Percentiles rank a stretch among this genome's conserved stretches.
Conservation (phyloP, 2,888 invertebrate species). For the Dendrolimus houi region DNA sequence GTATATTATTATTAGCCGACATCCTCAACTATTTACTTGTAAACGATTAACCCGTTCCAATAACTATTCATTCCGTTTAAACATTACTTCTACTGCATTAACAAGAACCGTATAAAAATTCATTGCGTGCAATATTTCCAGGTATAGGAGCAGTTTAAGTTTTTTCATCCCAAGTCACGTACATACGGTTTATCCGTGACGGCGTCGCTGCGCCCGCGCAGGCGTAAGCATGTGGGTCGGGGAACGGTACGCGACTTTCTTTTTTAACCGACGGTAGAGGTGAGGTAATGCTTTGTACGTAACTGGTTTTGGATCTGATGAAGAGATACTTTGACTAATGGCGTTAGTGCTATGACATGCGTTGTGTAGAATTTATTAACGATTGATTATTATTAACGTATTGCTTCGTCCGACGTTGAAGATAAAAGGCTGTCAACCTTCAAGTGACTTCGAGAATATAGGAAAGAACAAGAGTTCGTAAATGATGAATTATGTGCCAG, state of each 20-base stretch:
- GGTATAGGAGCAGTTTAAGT: constrained; percentile 25
- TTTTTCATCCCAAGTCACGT: constrained; percentile 52
- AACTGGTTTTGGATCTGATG: constrained; percentile 1
- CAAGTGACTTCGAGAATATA: too few relatives aligned
- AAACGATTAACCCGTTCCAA: background rate
- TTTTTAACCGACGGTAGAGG: constrained; percentile 32
- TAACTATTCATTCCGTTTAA: background rate
- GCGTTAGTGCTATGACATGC: background rate
- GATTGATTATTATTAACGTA: too few relatives aligned
- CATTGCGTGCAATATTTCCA: background rate
- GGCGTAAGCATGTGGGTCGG: constrained; percentile 53
- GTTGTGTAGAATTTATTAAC: too few relatives aligned
- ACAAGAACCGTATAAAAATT: background rate
- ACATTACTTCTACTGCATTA: background rate
- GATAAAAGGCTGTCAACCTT: too few relatives aligned
- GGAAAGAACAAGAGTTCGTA: too few relatives aligned
- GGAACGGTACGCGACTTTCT: constrained; percentile 66
- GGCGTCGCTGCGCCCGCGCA: constrained; percentile 6
- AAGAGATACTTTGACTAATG: background rate
- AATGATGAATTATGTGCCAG: too few relatives aligned
- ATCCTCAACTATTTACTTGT: background rate
- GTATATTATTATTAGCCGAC: too few relatives aligned
- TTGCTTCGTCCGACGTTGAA: too few relatives aligned
- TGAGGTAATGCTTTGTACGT: constrained; percentile 9
- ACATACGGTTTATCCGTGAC: constrained; percentile 11